Conservation (phyloP, 2,113 vertebrate species). For the Numenius arquata region DNA sequence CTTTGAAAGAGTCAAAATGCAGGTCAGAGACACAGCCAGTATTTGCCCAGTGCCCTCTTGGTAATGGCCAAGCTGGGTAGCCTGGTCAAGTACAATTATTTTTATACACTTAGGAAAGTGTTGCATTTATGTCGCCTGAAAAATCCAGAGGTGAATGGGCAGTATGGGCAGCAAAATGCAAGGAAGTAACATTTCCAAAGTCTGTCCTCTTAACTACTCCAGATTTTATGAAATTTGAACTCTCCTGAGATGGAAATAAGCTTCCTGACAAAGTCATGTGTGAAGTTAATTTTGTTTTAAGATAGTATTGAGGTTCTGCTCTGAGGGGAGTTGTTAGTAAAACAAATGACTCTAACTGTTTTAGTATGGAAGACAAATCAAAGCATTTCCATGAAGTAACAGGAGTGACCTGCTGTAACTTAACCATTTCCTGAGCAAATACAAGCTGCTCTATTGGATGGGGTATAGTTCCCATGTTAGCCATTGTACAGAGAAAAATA, state of each 20-base stretch:
- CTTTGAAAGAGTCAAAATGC: not conserved
- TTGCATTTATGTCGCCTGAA: not conserved
- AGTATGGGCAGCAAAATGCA: not conserved
- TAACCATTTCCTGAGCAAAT: slow-evolving; percentile 73
- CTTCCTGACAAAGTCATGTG: slow-evolving; percentile 64
- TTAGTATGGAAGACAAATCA: slow-evolving; percentile 71
- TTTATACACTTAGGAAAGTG: not conserved
- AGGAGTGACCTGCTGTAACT: slow-evolving; percentile 52
- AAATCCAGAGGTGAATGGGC: not conserved
- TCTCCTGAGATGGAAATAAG: slow-evolving; percentile 16
- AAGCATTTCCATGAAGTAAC: slow-evolving; percentile 65
- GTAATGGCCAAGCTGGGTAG: not conserved
- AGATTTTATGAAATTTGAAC: slow-evolving; percentile 6
- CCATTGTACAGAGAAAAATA: slow-evolving; percentile 67
- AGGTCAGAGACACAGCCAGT: not conserved
- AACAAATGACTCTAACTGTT: slow-evolving; percentile 66
- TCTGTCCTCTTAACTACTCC: not conserved
- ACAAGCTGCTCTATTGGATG: slow-evolving; percentile 49
- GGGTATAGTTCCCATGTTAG: slow-evolving; percentile 60
- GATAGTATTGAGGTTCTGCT: slow-evolving; percentile 43
- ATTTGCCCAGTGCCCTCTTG: not conserved
- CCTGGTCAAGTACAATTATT: slow-evolving; percentile 40
- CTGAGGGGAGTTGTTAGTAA: slow-evolving; percentile 63
- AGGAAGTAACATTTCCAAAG: not conserved
- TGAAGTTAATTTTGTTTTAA: slow-evolving; percentile 65